Evolutionary conservation across 2,797 vertebrate species (phyloP).

Genomic region (Netta rufina): DNA sequence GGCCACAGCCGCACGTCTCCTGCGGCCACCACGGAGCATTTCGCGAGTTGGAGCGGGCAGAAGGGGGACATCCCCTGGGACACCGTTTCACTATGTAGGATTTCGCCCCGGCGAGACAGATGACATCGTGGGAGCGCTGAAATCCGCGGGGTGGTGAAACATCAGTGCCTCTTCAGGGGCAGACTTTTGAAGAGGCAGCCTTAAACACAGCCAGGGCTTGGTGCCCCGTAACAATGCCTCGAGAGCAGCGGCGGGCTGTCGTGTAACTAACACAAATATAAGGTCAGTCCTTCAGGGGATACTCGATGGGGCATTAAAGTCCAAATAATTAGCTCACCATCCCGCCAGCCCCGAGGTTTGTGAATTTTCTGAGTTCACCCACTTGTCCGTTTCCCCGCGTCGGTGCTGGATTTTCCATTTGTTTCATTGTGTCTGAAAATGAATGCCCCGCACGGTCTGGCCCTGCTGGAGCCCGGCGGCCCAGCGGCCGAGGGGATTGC

Average conservation of each 20-base stretch:
- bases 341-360: background rate
- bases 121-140: accelerated
- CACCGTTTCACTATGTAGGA: background rate
- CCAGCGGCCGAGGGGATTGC: background rate
- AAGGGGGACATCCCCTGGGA: background rate
- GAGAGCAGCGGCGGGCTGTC: background rate
- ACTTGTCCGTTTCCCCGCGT: background rate
- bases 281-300: constrained; percentile 12
- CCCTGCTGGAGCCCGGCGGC: constrained; percentile 25
- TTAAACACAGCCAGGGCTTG: background rate
- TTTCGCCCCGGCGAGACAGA: background rate
- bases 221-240: background rate
- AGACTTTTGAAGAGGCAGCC: background rate
- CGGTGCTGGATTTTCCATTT: constrained; percentile 37
- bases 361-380: constrained; percentile 10
- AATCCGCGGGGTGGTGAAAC: accelerated
- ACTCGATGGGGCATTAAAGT: background rate
- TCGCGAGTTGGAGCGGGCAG: background rate
- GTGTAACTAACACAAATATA: constrained; percentile 37
- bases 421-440: constrained; percentile 46
- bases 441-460: background rate
- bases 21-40: background rate
- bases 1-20: background rate
- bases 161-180: background rate
- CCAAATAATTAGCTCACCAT: constrained; percentile 28